A percentile compares a stretch with the other conserved stretches of the same genome.
phyloP scores from a whole-genome alignment of 2,113 vertebrate genomes.

The Echinops telfairi region DNA sequence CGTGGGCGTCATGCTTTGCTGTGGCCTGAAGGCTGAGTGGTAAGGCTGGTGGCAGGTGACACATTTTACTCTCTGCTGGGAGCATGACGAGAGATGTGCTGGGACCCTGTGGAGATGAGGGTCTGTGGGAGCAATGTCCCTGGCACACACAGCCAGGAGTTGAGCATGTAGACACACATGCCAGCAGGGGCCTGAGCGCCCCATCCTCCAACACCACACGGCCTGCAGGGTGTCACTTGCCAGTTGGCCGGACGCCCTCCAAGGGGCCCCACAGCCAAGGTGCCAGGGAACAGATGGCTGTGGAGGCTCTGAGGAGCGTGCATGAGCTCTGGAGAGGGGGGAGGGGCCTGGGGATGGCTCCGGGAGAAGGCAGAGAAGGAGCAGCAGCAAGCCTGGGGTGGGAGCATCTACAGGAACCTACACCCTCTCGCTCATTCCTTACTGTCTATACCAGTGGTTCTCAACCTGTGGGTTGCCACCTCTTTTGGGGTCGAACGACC shows the following conservation, averaged over 20 bases:
- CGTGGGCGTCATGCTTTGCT: accelerated
- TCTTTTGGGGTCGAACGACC: too few species aligned
- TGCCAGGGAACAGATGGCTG: neutral
- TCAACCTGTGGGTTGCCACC: too few species aligned
- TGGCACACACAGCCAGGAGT: neutral
- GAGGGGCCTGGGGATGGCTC: too few species aligned
- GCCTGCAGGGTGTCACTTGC: neutral
- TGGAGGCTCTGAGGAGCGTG: neutral
- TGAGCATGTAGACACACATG: neutral
- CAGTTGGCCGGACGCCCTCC: neutral
- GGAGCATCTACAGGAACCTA: accelerated
- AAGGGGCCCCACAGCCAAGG: neutral
- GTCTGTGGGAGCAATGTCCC: neutral
- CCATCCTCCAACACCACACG: neutral
- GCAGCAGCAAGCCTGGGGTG: accelerated
- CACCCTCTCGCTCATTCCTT: too few species aligned
- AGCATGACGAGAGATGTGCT: accelerated
- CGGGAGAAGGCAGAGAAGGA: neutral
- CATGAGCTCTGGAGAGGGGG: neutral
- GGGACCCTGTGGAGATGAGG: neutral
- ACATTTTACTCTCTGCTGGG: neutral
- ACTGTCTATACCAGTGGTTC: too few species aligned
- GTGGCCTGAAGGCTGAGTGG: accelerated
- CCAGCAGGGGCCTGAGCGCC: accelerated
- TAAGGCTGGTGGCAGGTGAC: accelerated